Base-by-base conservation (phyloP, 1,140 invertebrate genomes). In the Drosophila obscura region DNA sequence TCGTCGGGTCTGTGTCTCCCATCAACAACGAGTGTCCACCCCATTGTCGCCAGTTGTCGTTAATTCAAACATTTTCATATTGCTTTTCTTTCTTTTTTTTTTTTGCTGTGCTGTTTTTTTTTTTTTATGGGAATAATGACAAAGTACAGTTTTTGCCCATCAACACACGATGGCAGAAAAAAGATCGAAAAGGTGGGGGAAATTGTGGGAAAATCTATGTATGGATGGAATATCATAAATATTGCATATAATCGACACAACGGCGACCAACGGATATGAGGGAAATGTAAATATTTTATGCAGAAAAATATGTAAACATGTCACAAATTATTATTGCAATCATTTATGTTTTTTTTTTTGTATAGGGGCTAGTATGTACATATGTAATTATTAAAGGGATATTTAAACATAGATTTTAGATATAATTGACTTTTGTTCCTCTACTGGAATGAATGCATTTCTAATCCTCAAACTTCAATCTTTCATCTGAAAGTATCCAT, bases 81-180 rank as follows among this genome's bases (percentile, higher is more conserved):
- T 39, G 35, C 35, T 39, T 50, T 22, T 69, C 44, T 43, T 24
- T 26, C 49, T 67, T 63, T 68, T 19, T 28, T 11, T 56, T 24
- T 22, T 24, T 26, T 19, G 15, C 31, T 35, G n/a, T 8, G 26
- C 5, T 50, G n/a, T 16, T n/a, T 31, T 46, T 9, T 59, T 26
- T 81, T 77, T 81, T 77, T 58, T 55, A 69, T 57, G 79, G 26
- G 48, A 76, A 63, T 84, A 84, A 84, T 84, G 81, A 84, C 80
- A 84, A 80, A 84, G 85, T 85, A 68, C 75, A 84, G 62, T 84
- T 74, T 39, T 80, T 80, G 73, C 76, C 80, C 80, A 84, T 83
- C 80, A 84, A 68, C 80, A 83, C 73, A 76, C 52, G n/a, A n/a
- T 35, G 59, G 45, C 53, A 82, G 19, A 19, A 77, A 49, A n/a